These are phyloP conservation scores for Elachura formosa DNA, from an alignment of 2,113 vertebrate genomes.

Conservation along the genomic window DNA sequence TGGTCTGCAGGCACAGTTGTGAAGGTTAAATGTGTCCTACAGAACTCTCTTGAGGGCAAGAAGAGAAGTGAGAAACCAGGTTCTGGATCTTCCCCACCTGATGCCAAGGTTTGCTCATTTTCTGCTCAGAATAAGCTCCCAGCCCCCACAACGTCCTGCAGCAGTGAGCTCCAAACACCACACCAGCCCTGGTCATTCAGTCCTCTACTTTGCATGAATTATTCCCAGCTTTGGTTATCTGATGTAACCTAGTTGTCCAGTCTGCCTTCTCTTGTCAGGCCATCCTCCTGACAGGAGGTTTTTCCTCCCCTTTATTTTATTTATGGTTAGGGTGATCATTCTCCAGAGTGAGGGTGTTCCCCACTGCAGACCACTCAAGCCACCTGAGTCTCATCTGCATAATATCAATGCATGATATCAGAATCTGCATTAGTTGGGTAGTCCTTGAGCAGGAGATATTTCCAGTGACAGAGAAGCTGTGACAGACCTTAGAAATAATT, in stretches of 20 bases:
- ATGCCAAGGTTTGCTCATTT: neutral
- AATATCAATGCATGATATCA: neutral
- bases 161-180: neutral
- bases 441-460: neutral
- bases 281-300: neutral
- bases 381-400: accelerated
- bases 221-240: neutral
- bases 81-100: neutral
- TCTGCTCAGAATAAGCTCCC: neutral
- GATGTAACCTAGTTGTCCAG: neutral
- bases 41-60: neutral
- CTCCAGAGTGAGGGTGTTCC: neutral
- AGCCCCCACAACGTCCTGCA: accelerated
- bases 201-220: neutral
- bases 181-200: neutral
- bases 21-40: neutral
- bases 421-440: neutral
- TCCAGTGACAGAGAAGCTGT: neutral
- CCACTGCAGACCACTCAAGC: neutral
- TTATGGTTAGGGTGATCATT: accelerated
- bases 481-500: neutral
- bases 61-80: neutral
- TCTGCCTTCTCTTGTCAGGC: neutral
- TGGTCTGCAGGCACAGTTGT: neutral
- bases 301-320: neutral